Conservation (phyloP, 2,113 vertebrate species). For the Albula goreensis region DNA sequence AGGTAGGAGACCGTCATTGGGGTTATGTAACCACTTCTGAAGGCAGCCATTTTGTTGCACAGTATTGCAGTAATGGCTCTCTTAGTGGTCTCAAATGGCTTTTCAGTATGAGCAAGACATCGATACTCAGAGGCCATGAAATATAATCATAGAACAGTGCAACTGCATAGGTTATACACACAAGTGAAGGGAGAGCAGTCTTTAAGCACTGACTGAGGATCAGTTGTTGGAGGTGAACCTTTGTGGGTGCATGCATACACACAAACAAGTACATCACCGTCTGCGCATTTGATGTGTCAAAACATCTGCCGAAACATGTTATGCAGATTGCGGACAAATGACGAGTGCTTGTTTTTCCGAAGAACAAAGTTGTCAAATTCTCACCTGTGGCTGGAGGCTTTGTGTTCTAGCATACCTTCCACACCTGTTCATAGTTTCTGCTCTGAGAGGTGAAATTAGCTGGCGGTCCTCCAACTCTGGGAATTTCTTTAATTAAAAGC, state of each 20-base stretch:
- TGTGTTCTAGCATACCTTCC: slow-evolving; percentile 49
- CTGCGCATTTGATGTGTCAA: not conserved
- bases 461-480: slow-evolving; percentile 53
- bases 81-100: slow-evolving; percentile 61
- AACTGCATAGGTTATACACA: slow-evolving; percentile 26
- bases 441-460: slow-evolving; percentile 52
- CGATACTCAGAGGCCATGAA: not conserved
- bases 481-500: slow-evolving; percentile 67
- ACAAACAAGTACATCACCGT: not conserved
- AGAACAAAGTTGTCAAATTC: slow-evolving; percentile 18
- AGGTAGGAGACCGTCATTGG: slow-evolving; percentile 61
- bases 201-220: not conserved
- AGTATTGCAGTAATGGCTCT: slow-evolving; percentile 48
- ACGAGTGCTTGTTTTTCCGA: slow-evolving; percentile 53
- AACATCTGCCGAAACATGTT: not conserved
- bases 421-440: slow-evolving; percentile 46
- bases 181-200: no score
- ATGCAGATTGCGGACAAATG: slow-evolving; percentile 76
- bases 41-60: slow-evolving; percentile 58
- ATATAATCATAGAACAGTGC: not conserved
- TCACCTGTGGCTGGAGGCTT: slow-evolving; percentile 39
- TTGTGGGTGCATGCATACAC: not conserved
- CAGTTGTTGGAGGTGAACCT: not conserved
- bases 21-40: slow-evolving; percentile 45
- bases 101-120: slow-evolving; percentile 45